These are phyloP conservation scores for Drosophila miranda DNA, from an alignment of 1,140 invertebrate species.

Conservation along the genomic window DNA sequence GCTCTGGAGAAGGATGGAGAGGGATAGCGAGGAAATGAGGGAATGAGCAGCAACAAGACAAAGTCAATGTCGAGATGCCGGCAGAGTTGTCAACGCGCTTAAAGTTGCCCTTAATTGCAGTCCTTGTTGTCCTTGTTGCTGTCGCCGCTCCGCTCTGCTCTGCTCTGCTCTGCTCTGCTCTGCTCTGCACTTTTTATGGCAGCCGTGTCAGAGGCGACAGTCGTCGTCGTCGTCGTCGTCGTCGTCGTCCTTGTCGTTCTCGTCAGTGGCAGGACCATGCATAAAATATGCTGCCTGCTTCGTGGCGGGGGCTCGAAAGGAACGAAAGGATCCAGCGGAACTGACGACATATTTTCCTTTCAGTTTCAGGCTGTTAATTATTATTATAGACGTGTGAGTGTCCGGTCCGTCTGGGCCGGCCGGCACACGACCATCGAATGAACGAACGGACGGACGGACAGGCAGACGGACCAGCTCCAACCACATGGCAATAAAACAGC, in stretches of 20 bases:
- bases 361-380: constrained; percentile 78
- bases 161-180: constrained; percentile 8
- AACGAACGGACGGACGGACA: constrained; percentile 7
- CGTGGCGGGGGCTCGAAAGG: background rate
- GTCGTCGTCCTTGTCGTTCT: constrained; percentile 12
- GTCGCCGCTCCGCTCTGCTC: constrained; percentile 26
- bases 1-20: background rate
- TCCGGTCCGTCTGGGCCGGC: constrained; percentile 54
- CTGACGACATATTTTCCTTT: constrained; percentile 60
- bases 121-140: constrained; percentile 44
- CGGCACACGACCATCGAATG: constrained; percentile 43
- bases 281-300: constrained; percentile 76
- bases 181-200: constrained; percentile 62
- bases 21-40: constrained; percentile 5
- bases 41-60: constrained; percentile 40
- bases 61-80: constrained; percentile 70
- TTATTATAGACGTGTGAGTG: constrained; percentile 78
- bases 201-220: constrained; percentile 55
- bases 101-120: constrained; percentile 75
- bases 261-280: constrained; percentile 58
- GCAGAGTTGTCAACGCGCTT: constrained; percentile 76
- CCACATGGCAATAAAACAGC: constrained; percentile 79
- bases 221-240: constrained; percentile 40
- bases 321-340: constrained; percentile 12
- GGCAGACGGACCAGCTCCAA: constrained; percentile 19